A percentile compares a stretch with the other conserved stretches of the same genome.
Conservation (phyloP, 2,888 invertebrate genomes). For the Xanthorhoe spadicearia region DNA sequence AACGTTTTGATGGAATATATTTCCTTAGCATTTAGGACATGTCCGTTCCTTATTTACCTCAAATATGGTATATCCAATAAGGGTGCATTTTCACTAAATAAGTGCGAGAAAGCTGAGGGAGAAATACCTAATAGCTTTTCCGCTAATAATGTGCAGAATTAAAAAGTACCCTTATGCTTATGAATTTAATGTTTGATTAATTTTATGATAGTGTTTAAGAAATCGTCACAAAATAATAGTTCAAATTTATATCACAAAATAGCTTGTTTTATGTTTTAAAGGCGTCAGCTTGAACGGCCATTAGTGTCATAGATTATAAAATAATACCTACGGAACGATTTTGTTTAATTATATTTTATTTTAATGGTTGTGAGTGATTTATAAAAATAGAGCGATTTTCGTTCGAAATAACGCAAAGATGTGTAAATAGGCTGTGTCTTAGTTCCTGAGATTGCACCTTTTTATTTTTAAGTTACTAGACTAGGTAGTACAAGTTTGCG, state of each 20-base stretch:
- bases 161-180: not conserved
- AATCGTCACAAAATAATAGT: not conserved
- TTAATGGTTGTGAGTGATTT: not conserved
- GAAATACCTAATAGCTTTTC: too few relatives aligned
- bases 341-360: not conserved
- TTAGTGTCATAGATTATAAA: not conserved
- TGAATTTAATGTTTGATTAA: not conserved
- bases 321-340: not conserved
- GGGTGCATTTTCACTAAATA: too few relatives aligned
- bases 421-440: not conserved
- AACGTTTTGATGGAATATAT: not conserved
- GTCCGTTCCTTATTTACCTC: not conserved
- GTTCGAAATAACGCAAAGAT: not conserved
- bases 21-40: not conserved
- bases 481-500: too few relatives aligned
- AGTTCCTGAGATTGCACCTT: constrained; percentile 1
- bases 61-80: too few relatives aligned
- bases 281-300: not conserved
- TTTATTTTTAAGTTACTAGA: not conserved
- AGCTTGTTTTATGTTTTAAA: not conserved
- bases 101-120: too few relatives aligned
- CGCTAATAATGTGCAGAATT: too few relatives aligned
- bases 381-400: too few relatives aligned
- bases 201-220: not conserved
- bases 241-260: not conserved